Evolutionary conservation across 2,888 invertebrate genomes (phyloP), one percentile per base, ranked within the genome.

Genomic region (Dolichopus griseipennis): DNA sequence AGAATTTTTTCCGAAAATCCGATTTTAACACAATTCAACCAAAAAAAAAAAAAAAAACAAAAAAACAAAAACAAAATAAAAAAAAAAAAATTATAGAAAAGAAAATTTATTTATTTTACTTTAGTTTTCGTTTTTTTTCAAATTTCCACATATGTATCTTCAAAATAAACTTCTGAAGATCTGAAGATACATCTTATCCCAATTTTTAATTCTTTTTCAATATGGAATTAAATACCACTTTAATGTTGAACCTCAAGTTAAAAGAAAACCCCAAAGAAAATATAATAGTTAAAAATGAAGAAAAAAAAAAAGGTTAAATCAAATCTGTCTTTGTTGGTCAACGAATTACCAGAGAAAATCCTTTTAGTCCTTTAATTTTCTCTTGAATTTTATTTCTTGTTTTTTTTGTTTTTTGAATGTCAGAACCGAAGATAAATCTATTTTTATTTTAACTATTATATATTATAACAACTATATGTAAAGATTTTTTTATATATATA

Each of bases 261-360:
- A 43, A 43, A 43, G n/a, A 52, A 52, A 18, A 52, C 2, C 6
- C 2, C 1, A 52, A 52, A 18, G 18, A 52, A 52, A 52, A 15
- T 52, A n/a, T 18, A 52, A 15, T 18, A 52, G 15, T 12, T 37
- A 37, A 1, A 37, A 5, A 52, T 18, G 2, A 52, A 18, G 52
- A 7, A 52, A 41, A 41, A 52, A 41, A 41, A 52, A 52, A 52
- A 52, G 52, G 52, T 52, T 15, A 52, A 52, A 52, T 52, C 18
- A 52, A 52, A 52, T 52, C 52, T 52, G 52, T 52, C 52, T 52
- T 52, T 52, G 52, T 52, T 52, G 52, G 52, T 52, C 52, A 52
- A 52, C 52, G 18, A 52, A 52, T 52, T 52, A 52, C 52, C 52
- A 52, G 15, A 52, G 52, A 52, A 52, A 52, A 52, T 52, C 52